These are phyloP conservation scores for Pantelozetes paolii DNA, from an alignment of 2,888 invertebrate genomes.

Conservation along the genomic window DNA sequence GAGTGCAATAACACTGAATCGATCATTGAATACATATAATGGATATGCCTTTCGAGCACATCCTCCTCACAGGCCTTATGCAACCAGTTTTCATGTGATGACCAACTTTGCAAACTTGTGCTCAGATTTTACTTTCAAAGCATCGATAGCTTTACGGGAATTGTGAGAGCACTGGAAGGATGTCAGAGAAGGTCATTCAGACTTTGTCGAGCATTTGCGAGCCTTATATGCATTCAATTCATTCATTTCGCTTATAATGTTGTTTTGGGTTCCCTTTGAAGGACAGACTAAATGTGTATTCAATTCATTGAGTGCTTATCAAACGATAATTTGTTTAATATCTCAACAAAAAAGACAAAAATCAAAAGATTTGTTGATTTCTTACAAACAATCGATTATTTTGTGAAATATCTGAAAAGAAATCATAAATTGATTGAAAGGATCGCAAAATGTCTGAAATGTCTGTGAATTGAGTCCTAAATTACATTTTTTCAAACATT, in stretches of 20 bases:
- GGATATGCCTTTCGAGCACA: not conserved
- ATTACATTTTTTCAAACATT: too few relatives aligned
- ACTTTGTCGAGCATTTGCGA: conserved; percentile 20
- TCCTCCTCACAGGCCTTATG: conserved; percentile 18
- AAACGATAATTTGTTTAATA: not conserved
- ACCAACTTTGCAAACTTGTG: conserved; percentile 18
- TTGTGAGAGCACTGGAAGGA: conserved; percentile 9
- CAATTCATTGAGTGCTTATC: not conserved
- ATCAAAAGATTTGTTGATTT: too few relatives aligned
- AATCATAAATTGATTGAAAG: too few relatives aligned
- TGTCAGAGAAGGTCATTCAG: conserved; percentile 18
- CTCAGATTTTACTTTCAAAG: conserved; percentile 27
- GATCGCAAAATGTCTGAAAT: too few relatives aligned
- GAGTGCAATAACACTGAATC: conserved; percentile 29
- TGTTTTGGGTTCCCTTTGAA: conserved; percentile 16
- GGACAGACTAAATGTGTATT: not conserved
- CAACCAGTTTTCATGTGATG: conserved; percentile 17
- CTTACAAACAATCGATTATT: too few relatives aligned
- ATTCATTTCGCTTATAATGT: not conserved
- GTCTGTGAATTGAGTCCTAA: too few relatives aligned
- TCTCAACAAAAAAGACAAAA: too few relatives aligned
- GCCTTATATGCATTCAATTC: conserved; percentile 18
- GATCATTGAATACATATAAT: conserved; percentile 10
- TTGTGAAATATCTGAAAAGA: too few relatives aligned
- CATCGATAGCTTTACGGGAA: not conserved